Base-by-base conservation (phyloP, 2,113 vertebrate genomes). In the Clupea harengus region DNA sequence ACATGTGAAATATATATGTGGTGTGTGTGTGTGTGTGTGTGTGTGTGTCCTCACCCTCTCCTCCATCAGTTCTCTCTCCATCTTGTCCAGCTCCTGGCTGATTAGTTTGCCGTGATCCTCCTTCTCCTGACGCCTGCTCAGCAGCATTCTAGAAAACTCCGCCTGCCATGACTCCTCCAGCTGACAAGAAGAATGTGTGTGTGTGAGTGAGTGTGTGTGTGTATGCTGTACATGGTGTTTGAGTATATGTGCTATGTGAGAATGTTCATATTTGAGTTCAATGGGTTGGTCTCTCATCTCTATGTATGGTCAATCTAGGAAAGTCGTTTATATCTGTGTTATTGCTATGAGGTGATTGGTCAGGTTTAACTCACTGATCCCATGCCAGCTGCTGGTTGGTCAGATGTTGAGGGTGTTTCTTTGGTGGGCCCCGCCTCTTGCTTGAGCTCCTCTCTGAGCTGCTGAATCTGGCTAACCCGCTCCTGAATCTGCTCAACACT, bases 81-180 rank as follows among this genome's bases (percentile, higher is more conserved):
- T 93, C 88, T 89, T 95, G 86, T 92, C 11, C 18, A 96, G 89
- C 90, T 96, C 94, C 87, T 87, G 89, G 89, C 93, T 93, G 81
- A 97, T 96, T 89, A 96, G 87, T 89, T 85, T 91, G 83, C 89
- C 90, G 80, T 95, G 95, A 87, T 95, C 93, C 84, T 96, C 94
- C 84, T 87, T 92, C 81, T 96, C 89, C 89, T 87, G 93, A 91
- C 92, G 94, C 88, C 94, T 94, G 90, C 44, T 93, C 11, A 94
- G 91, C 84, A 93, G 91, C 45, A 95, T 94, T 92, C 95, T 92
- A 81, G 92, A 90, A 4, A 92, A 92, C 86, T 96, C 94, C 57
- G 91, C 86, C 80, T 95, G 80, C 2, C 91, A 93, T 85, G 87
- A 47, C 88, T 90, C 85, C 88, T 88, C 86, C 89, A 90, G 87